Conservation (phyloP, 37 sponge, comb jelly and placozoan species). For the Ephydatia muelleri region DNA sequence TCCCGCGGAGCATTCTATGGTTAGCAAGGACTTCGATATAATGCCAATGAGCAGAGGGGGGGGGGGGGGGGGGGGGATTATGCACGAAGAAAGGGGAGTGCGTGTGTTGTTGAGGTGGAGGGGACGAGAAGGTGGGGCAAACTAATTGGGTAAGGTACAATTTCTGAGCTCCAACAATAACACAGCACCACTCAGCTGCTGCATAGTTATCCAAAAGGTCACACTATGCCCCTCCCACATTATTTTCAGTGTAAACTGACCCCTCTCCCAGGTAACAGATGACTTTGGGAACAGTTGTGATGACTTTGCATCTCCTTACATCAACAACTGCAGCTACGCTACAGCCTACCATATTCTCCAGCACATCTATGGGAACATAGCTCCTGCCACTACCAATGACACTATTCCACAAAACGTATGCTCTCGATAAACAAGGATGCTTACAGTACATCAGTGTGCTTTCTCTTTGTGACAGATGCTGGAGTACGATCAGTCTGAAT, state of each 20-base stretch:
- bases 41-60: too few species aligned
- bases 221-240: too few species aligned
- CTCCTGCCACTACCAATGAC: conserved; percentile 28
- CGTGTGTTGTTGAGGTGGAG: too few species aligned
- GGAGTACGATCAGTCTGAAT: conserved; percentile 77
- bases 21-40: neutral
- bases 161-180: too few species aligned
- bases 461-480: conserved; percentile 39
- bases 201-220: too few species aligned
- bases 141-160: too few species aligned
- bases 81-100: neutral
- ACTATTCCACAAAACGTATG: conserved; percentile 51
- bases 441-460: too few species aligned
- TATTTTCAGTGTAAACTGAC: neutral
- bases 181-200: too few species aligned
- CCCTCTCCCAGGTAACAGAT: conserved; percentile 52
- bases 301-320: conserved; percentile 56
- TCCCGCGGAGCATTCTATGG: conserved; percentile 71
- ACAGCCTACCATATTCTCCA: conserved; percentile 58
- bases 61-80: neutral
- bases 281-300: conserved; percentile 65
- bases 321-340: conserved; percentile 76
- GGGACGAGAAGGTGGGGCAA: too few species aligned
- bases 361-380: conserved; percentile 76
- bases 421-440: neutral